Evolutionary conservation across 2,888 invertebrate genomes (phyloP).

Genomic region (Troides helena): DNA sequence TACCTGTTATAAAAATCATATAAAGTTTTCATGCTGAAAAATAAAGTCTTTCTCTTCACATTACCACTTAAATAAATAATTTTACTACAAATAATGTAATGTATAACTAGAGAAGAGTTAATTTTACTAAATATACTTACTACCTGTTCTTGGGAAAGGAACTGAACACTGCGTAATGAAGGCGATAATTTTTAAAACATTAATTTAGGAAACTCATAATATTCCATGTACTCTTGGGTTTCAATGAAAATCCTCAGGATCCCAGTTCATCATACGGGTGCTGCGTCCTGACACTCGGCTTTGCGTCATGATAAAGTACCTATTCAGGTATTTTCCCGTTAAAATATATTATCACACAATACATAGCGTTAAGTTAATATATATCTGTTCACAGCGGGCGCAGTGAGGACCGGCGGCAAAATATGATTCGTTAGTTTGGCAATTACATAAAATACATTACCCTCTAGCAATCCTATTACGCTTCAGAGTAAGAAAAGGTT

Average conservation of each 20-base stretch:
- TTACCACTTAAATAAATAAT: too few species aligned
- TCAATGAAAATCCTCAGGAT: conserved; percentile 63
- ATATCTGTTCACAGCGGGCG: conserved; percentile 6
- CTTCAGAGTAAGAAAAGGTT: background rate
- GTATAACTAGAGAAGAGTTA: too few species aligned
- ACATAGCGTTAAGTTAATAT: conserved; percentile 22
- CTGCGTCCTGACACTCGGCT: conserved; percentile 68
- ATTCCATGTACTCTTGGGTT: conserved; percentile 27
- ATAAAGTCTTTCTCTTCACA: too few species aligned
- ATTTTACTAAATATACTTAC: too few species aligned
- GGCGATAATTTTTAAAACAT: conserved; percentile 5
- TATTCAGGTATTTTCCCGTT: conserved; percentile 75
- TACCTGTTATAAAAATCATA: too few species aligned
- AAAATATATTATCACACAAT: conserved; percentile 55
- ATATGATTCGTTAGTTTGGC: background rate
- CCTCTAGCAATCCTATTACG: background rate
- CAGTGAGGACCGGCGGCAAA: background rate
- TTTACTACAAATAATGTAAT: too few species aligned
- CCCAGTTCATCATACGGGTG: conserved; percentile 68
- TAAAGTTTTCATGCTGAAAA: too few species aligned
- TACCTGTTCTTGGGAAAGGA: background rate
- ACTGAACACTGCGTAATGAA: background rate
- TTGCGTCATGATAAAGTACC: conserved; percentile 74
- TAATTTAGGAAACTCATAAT: conserved; percentile 15
- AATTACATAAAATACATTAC: background rate